Percentiles rank a stretch among this genome's conserved stretches.
Evolutionary conservation across 35 echinoderm and acorn worm species (phyloP).

Genomic region (Apostichopus parvimensis): DNA sequence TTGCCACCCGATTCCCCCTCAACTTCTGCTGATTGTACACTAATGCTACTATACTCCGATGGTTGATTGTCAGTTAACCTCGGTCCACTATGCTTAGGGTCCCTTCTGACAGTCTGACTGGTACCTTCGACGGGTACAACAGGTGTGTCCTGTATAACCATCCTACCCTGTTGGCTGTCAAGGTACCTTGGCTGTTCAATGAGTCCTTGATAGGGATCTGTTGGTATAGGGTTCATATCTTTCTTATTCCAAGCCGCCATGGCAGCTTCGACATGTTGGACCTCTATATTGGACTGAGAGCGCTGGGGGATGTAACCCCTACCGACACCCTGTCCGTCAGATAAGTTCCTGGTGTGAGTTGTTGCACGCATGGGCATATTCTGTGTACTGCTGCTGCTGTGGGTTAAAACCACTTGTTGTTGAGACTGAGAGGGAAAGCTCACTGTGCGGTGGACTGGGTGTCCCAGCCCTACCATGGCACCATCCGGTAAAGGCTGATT

Average conservation of each 20-base stretch:
- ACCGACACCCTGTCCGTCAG: conserved; percentile 23
- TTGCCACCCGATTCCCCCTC: conserved; percentile 25
- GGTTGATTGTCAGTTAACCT: conserved; percentile 39
- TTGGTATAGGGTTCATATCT: conserved; percentile 10
- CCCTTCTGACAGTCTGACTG: conserved; percentile 39
- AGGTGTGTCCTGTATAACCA: neutral
- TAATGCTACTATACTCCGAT: conserved; percentile 2
- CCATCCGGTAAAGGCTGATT: conserved; percentile 31
- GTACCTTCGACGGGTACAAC: neutral
- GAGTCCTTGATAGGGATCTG: neutral
- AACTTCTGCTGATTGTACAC: neutral
- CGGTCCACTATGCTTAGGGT: conserved; percentile 53
- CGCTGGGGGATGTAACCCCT: conserved; percentile 32
- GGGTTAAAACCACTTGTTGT: neutral
- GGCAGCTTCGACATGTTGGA: conserved; percentile 20
- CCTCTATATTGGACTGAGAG: conserved; percentile 45
- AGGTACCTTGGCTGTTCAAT: neutral
- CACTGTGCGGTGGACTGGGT: conserved; percentile 42
- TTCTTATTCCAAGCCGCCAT: conserved; percentile 10
- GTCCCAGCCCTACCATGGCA: neutral
- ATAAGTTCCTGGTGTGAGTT: conserved; percentile 34
- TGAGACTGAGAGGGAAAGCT: conserved; percentile 46
- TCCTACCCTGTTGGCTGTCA: conserved; percentile 6
- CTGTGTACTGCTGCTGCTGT: conserved; percentile 13
- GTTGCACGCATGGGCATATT: conserved; percentile 30